Evolutionary conservation across 2,797 vertebrate genomes (phyloP).

Genomic region (Rhynchonycteris naso): DNA sequence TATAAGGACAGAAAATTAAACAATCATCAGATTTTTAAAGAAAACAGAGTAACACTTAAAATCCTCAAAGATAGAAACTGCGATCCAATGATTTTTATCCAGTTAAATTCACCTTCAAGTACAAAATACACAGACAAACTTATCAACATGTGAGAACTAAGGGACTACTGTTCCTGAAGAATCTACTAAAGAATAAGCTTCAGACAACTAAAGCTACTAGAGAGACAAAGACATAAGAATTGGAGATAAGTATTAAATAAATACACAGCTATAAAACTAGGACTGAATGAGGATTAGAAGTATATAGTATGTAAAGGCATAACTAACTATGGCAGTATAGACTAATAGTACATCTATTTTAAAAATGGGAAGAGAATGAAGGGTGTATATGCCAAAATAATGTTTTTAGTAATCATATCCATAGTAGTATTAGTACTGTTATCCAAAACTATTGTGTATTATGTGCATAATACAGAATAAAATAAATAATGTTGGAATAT

Average conservation of each 20-base stretch:
- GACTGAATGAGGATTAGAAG: no score
- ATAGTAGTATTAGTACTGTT: no score
- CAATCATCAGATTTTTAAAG: not conserved
- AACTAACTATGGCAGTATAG: no score
- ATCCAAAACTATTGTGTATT: no score
- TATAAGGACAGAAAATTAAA: constrained; percentile 30
- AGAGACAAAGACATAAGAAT: not conserved
- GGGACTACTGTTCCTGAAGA: not conserved
- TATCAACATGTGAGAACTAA: not conserved
- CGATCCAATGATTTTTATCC: not conserved
- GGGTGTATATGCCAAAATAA: no score
- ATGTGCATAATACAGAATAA: no score
- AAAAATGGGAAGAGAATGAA: no score
- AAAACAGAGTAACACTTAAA: constrained; percentile 32
- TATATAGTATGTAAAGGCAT: not conserved
- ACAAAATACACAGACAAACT: constrained; percentile 4
- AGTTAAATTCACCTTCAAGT: no score
- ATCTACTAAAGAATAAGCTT: not conserved
- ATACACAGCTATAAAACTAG: not conserved
- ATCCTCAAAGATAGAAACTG: not conserved
- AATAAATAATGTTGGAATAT: no score
- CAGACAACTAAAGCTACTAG: not conserved
- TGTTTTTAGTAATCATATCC: no score
- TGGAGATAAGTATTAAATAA: not conserved
- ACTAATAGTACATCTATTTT: no score